Conservation (phyloP, 2,113 vertebrate species). For the Nestor notabilis region DNA sequence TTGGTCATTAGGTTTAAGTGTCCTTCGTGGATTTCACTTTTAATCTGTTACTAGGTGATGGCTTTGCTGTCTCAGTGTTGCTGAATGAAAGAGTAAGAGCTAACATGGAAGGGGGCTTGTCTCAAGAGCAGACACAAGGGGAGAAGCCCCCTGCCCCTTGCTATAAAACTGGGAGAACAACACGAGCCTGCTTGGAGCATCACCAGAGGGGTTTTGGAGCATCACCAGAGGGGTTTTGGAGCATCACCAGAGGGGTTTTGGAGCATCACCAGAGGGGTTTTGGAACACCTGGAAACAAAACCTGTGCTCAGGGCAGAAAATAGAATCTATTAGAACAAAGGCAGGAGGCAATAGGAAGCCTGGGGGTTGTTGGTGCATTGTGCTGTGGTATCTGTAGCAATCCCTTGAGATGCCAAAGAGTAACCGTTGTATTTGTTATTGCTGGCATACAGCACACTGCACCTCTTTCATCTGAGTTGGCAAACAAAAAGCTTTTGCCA, state of each 20-base stretch:
- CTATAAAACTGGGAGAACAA: not conserved
- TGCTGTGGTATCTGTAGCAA: not conserved
- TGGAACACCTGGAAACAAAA: not conserved
- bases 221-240: too few relatives aligned
- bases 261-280: not conserved
- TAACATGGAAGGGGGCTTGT: not conserved
- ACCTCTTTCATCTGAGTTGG: not conserved
- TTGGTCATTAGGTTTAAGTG: not conserved
- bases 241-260: not conserved
- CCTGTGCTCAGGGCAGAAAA: too few relatives aligned
- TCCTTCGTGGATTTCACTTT: not conserved
- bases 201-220: not conserved
- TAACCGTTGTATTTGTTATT: not conserved
- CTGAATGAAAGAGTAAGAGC: not conserved
- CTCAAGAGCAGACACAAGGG: not conserved
- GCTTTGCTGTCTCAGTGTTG: not conserved
- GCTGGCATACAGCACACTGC: not conserved
- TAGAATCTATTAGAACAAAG: not conserved
- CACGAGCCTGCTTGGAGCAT: not conserved
- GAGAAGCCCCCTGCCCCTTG: not conserved
- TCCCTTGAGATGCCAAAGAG: not conserved
- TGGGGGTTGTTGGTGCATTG: accelerated
- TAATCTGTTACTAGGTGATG: not conserved
- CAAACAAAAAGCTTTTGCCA: not conserved
- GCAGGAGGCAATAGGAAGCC: not conserved